A percentile compares a stretch with the other conserved stretches of the same genome.
phyloP scores from a whole-genome alignment of 2,797 vertebrate species.

The Babyrousa celebensis region DNA sequence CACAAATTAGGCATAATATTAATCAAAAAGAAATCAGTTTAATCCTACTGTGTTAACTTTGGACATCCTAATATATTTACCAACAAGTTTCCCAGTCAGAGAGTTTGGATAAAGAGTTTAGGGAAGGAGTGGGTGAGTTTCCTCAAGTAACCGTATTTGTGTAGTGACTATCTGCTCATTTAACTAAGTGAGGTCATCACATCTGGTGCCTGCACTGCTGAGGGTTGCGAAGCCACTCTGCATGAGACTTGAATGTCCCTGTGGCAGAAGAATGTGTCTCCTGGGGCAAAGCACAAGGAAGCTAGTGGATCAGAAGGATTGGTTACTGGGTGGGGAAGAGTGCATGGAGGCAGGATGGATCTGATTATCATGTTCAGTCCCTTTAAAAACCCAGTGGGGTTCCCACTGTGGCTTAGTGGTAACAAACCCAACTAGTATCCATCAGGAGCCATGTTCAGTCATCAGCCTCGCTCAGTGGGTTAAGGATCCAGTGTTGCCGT shows the following conservation, averaged over 20 bases:
- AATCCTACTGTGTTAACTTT: neutral
- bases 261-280: neutral
- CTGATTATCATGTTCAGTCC: neutral
- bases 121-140: neutral
- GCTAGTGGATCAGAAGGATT: neutral
- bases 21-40: neutral
- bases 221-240: neutral
- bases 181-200: neutral
- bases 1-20: neutral
- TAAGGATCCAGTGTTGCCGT: too few relatives aligned
- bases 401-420: too few relatives aligned
- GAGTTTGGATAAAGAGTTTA: neutral
- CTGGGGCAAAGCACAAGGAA: neutral
- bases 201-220: neutral
- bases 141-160: neutral
- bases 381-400: neutral
- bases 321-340: neutral
- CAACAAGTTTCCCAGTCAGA: neutral
- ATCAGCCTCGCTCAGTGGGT: too few relatives aligned
- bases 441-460: too few relatives aligned
- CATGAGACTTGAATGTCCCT: neutral
- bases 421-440: too few relatives aligned
- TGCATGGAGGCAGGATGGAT: neutral
- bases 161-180: neutral
- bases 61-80: neutral